A percentile compares a stretch with the other conserved stretches of the same genome.
phyloP scores from a whole-genome alignment of 2,888 invertebrate species.

The Exephanes ischioxanthus region DNA sequence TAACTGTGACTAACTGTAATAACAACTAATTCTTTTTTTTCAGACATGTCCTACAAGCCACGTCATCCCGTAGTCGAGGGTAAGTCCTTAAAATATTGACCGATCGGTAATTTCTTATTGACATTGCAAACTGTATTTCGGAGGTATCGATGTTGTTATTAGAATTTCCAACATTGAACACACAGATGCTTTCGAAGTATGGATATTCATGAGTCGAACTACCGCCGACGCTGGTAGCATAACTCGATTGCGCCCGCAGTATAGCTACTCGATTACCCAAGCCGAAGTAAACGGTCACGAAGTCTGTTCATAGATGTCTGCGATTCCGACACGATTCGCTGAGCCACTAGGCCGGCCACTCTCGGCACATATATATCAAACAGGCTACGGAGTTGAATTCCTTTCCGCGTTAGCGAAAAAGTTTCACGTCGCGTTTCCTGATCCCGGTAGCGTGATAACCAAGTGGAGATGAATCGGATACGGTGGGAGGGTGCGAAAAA shows the following conservation, averaged over 20 bases:
- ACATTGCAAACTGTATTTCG: background rate
- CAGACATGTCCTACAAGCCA: constrained; percentile 89
- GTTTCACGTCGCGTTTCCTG: constrained; percentile 38
- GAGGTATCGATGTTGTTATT: background rate
- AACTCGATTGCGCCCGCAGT: constrained; percentile 69
- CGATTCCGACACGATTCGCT: constrained; percentile 4
- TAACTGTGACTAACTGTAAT: constrained; percentile 54
- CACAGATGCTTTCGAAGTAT: background rate
- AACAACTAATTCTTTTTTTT: constrained; percentile 79
- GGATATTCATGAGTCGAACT: constrained; percentile 6
- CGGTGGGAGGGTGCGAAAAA: constrained; percentile 16
- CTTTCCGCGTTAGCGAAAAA: constrained; percentile 41
- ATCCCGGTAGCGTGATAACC: constrained; percentile 40
- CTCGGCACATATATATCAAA: background rate
- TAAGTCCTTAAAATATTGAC: constrained; percentile 81
- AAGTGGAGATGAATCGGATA: constrained; percentile 36
- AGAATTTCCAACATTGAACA: background rate
- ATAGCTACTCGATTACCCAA: constrained; percentile 28
- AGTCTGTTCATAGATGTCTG: constrained; percentile 45
- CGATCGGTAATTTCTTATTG: constrained; percentile 15
- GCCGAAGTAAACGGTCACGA: constrained; percentile 59
- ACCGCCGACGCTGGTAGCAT: constrained; percentile 17
- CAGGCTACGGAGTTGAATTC: background rate
- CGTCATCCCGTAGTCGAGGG: constrained; percentile 88
- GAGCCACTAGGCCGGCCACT: background rate